Percentiles rank a stretch among this genome's conserved stretches.
Evolutionary conservation across 2,113 vertebrate species (phyloP).

Genomic region (Colistium nudipinnis): DNA sequence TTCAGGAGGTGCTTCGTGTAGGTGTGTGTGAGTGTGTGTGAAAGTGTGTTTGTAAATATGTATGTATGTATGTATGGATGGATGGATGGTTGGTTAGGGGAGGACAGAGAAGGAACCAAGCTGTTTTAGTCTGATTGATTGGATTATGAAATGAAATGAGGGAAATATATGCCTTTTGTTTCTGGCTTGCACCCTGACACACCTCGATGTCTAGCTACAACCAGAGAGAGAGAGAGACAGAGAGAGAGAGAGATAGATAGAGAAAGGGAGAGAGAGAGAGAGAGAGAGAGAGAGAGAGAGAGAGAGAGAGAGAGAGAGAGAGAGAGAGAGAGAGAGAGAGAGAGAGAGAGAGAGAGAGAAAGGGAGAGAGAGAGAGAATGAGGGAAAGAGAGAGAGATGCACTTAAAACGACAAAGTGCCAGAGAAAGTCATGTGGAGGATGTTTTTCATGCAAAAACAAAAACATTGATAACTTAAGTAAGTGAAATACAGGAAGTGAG

Average conservation of each 20-base stretch:
- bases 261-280: neutral
- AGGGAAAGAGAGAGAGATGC: neutral
- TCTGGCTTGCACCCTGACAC: conserved; percentile 15
- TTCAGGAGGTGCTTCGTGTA: conserved; percentile 49
- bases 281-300: neutral
- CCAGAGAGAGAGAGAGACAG: conserved; percentile 1
- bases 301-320: neutral
- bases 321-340: neutral
- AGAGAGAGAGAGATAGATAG: neutral
- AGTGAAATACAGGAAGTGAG: conserved; percentile 15
- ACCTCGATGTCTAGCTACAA: conserved; percentile 30
- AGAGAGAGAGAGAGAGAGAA: neutral
- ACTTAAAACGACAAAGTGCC: too few relatives aligned
- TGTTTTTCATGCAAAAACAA: neutral
- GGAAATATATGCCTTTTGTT: conserved; percentile 61
- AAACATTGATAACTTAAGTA: neutral
- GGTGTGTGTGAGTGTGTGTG: conserved; percentile 22
- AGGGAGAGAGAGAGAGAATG: neutral
- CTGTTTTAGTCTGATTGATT: conserved; percentile 74
- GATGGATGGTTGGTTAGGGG: conserved; percentile 54
- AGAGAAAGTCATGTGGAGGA: neutral
- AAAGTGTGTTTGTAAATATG: conserved; percentile 28
- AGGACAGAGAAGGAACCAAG: conserved; percentile 53
- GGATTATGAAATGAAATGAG: conserved; percentile 75
- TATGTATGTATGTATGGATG: conserved; percentile 66